A percentile compares a stretch with the other conserved stretches of the same genome.
These are phyloP conservation scores for Dryocosmus kuriphilus DNA, from an alignment of 2,888 invertebrate species.

Conservation along the genomic window DNA sequence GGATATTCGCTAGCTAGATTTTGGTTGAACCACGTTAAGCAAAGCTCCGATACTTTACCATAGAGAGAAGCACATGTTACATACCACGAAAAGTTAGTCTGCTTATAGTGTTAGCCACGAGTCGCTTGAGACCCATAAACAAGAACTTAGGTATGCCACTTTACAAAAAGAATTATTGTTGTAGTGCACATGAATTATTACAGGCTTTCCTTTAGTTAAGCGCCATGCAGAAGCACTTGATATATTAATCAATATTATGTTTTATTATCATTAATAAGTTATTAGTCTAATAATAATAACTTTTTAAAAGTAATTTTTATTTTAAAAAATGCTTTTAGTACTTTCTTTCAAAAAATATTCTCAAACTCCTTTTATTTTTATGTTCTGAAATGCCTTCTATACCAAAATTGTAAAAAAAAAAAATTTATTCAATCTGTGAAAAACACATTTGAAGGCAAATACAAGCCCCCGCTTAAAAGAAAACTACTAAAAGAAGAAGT, in stretches of 20 bases:
- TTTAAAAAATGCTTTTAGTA: not conserved
- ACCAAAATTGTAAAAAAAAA: no score
- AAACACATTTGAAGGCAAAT: no score
- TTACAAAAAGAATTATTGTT: conserved; percentile 14
- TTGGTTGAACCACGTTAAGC: not conserved
- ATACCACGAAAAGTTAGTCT: conserved; percentile 21
- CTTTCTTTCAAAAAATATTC: no score
- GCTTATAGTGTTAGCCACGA: conserved; percentile 10
- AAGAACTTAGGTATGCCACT: conserved; percentile 15
- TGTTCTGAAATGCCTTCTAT: no score
- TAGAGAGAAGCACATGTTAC: conserved; percentile 9
- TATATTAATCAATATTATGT: not conserved
- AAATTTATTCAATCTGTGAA: no score
- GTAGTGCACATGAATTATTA: not conserved
- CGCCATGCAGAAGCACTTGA: not conserved
- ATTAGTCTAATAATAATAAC: no score
- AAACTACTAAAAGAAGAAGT: no score
- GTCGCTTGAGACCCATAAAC: conserved; percentile 34
- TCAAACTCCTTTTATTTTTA: no score
- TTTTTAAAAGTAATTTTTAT: no score
- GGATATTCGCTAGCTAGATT: not conserved
- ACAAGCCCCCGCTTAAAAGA: no score
- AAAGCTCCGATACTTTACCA: not conserved
- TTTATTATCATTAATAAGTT: no score
- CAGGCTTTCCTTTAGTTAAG: not conserved